Evolutionary conservation across 2,888 invertebrate species (phyloP).

Genomic region (Xestobium rufovillosum): DNA sequence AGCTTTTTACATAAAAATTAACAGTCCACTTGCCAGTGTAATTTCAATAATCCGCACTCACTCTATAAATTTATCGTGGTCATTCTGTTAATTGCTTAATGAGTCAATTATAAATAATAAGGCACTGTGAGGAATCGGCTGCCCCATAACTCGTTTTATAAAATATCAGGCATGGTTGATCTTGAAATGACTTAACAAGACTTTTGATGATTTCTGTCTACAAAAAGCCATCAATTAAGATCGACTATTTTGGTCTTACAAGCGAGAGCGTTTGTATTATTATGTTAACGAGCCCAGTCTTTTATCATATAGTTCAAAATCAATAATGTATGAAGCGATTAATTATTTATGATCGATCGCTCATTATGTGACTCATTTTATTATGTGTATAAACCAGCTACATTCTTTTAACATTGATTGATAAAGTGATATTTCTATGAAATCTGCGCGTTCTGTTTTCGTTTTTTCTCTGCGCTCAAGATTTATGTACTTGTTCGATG

Average conservation of each 20-base stretch:
- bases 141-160: too few relatives aligned
- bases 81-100: too few relatives aligned
- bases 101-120: too few relatives aligned
- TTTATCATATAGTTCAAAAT: slow-evolving; percentile 38
- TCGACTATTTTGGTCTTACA: slow-evolving; percentile 32
- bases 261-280: slow-evolving; percentile 28
- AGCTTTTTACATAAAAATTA: too few relatives aligned
- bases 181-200: slow-evolving; percentile 23
- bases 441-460: not conserved
- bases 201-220: slow-evolving; percentile 34
- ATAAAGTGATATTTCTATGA: slow-evolving; percentile 14
- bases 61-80: too few relatives aligned
- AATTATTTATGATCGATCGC: slow-evolving; percentile 42
- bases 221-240: slow-evolving; percentile 35
- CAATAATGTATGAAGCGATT: slow-evolving; percentile 42
- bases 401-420: slow-evolving; percentile 15
- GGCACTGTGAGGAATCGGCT: too few relatives aligned
- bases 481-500: not conserved
- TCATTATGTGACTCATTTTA: slow-evolving; percentile 36
- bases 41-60: too few relatives aligned
- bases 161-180: too few relatives aligned
- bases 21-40: too few relatives aligned
- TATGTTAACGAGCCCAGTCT: slow-evolving; percentile 31
- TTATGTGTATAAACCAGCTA: slow-evolving; percentile 28
- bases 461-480: not conserved